Conservation (phyloP, 2,797 vertebrate species). For the Percopsis omiscomaycus region DNA sequence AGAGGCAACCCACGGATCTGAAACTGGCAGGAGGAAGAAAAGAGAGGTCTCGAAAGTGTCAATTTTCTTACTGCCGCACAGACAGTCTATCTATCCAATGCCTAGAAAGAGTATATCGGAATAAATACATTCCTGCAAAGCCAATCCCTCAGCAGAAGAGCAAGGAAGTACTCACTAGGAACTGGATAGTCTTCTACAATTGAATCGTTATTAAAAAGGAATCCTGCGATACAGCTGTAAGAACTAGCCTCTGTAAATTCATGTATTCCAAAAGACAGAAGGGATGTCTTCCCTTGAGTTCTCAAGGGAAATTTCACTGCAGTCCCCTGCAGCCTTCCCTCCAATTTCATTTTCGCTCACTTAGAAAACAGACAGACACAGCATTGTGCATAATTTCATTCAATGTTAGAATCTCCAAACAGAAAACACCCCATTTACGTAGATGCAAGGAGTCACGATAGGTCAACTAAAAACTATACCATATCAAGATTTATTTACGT, state of each 20-base stretch:
- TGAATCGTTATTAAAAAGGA: background rate
- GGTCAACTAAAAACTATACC: slow-evolving; percentile 39
- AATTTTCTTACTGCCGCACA: slow-evolving; percentile 49
- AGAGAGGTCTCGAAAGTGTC: slow-evolving; percentile 17
- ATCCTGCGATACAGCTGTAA: background rate
- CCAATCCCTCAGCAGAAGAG: slow-evolving; percentile 16
- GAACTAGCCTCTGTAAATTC: slow-evolving; percentile 11
- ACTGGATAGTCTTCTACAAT: too few relatives aligned
- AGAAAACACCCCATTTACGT: slow-evolving; percentile 31
- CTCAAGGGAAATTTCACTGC: slow-evolving; percentile 17
- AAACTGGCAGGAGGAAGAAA: slow-evolving; percentile 42
- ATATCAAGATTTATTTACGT: slow-evolving; percentile 57
- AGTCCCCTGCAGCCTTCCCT: slow-evolving; percentile 1
- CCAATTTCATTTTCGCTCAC: slow-evolving; percentile 5
- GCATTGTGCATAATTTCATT: slow-evolving; percentile 8
- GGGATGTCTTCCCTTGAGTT: slow-evolving; percentile 23
- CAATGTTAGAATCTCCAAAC: slow-evolving; percentile 19
- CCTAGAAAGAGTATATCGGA: too few relatives aligned
- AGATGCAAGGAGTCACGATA: slow-evolving; percentile 32
- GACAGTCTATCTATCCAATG: slow-evolving; percentile 41
- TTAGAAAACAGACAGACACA: slow-evolving; percentile 9
- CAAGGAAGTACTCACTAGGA: too few relatives aligned
- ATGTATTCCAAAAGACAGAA: slow-evolving; percentile 19
- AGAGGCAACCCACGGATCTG: slow-evolving; percentile 55
- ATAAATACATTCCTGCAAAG: slow-evolving; percentile 16